Percentiles rank a stretch among this genome's conserved stretches.
Evolutionary conservation across 2,113 vertebrate species (phyloP).

Genomic region (Chitala chitala): DNA sequence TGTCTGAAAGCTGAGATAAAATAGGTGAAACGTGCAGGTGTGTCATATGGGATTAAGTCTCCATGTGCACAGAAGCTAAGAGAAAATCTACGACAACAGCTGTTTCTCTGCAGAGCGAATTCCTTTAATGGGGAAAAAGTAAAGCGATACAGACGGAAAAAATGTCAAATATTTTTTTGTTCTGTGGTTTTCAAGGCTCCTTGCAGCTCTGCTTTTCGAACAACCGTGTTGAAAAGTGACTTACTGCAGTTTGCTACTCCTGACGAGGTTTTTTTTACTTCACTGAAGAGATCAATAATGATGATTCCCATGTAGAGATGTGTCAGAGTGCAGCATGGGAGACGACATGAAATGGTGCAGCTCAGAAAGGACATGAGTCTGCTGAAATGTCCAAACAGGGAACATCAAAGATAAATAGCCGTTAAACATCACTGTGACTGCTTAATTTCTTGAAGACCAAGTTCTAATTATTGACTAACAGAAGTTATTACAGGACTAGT

Average conservation of each 20-base stretch:
- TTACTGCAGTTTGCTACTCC: background rate
- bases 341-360: background rate
- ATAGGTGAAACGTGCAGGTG: too few relatives aligned
- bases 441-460: background rate
- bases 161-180: too few relatives aligned
- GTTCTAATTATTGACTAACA: slow-evolving; percentile 7
- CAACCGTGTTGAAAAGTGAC: background rate
- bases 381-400: slow-evolving; percentile 26
- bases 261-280: background rate
- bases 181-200: background rate
- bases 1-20: too few relatives aligned
- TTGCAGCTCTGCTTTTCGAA: background rate
- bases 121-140: too few relatives aligned
- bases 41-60: too few relatives aligned
- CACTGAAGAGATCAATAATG: background rate
- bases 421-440: background rate
- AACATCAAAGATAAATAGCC: background rate
- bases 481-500: slow-evolving; percentile 45
- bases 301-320: background rate
- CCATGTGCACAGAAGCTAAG: too few relatives aligned
- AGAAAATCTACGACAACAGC: too few relatives aligned
- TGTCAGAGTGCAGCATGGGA: background rate
- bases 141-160: too few relatives aligned
- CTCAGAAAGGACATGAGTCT: background rate
- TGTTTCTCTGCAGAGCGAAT: too few relatives aligned